Base-by-base conservation (phyloP, 2,888 invertebrate genomes). In the Thereva nobilitata region DNA sequence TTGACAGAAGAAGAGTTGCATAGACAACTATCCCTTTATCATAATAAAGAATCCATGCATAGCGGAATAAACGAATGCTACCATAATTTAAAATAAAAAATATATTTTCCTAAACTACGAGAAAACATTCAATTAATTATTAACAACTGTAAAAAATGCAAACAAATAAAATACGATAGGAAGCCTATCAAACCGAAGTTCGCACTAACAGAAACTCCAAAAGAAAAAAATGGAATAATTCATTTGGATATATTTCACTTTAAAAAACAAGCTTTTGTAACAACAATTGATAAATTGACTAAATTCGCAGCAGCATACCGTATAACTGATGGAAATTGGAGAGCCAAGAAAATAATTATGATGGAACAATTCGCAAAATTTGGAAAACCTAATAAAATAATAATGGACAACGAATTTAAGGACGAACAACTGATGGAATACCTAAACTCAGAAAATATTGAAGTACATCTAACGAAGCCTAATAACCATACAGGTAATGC, bases 41-140 rank as follows among this genome's bases (percentile, higher is more conserved):
- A n/a, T n/a, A 57, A n/a, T 6, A 55, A 57, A 10, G 47, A 57
- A 57, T 57, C 57, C 34, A 57, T 57, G 57, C 67, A 61, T 45
- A 61, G 67, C 47, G 61, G 61, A 42, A 67, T 67, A 34, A 61
- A 59, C 41, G 59, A 67, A 49, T 59, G 50, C 8, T 61, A 67
- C 23, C 42, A 67, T 8, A 57, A 45, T 35, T 5, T 57, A 57
- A 57, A 57, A 45, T 44, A 57, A 5, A 44, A 56, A 56, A 44
- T 56, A 44, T 56, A 56, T 35, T 56, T 35, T 35, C 44, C 44
- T 5, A 56, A 56, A 35, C n/a, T 56, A 35, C 23, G 5, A 9
- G 35, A 56, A 5, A 42, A 44, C n/a, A 44, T 56, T n/a, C 44
- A 56, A 2, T 35, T 56, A 9, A 35, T 56, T 6, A 56, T 56